These are phyloP conservation scores for Florisuga fusca DNA, from an alignment of 2,797 vertebrate genomes.

Conservation along the genomic window DNA sequence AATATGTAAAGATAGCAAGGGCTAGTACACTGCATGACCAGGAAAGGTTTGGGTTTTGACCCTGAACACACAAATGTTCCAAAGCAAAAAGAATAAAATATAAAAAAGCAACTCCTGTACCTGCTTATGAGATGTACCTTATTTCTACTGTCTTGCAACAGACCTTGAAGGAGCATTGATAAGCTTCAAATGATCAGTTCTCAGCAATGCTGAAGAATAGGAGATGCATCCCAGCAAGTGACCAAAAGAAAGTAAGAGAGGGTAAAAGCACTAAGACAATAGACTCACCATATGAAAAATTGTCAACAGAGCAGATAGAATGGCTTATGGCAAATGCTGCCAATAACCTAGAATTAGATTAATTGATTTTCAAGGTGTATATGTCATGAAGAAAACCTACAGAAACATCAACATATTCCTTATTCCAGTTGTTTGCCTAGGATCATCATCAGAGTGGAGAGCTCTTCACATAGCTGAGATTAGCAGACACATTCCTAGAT, in stretches of 20 bases:
- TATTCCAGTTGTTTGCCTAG: neutral
- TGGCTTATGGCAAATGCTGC: neutral
- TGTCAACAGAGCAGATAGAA: neutral
- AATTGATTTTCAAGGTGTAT: neutral
- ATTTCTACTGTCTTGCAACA: neutral
- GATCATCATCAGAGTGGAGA: neutral
- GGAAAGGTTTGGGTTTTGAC: neutral
- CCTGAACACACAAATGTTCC: neutral
- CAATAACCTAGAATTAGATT: neutral
- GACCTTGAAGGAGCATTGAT: neutral
- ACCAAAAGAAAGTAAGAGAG: neutral
- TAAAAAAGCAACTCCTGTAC: neutral
- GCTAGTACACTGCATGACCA: neutral
- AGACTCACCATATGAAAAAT: neutral
- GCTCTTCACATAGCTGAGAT: conserved; percentile 10
- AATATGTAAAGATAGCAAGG: neutral
- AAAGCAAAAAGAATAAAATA: neutral
- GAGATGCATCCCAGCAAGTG: neutral
- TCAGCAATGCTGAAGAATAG: neutral
- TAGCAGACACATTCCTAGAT: conserved; percentile 36
- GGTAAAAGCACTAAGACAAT: neutral
- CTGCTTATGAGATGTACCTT: neutral
- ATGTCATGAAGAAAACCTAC: neutral
- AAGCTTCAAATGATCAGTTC: neutral
- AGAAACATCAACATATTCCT: neutral